phyloP scores from a whole-genome alignment of 2,113 vertebrate species.

The Alosa alosa region DNA sequence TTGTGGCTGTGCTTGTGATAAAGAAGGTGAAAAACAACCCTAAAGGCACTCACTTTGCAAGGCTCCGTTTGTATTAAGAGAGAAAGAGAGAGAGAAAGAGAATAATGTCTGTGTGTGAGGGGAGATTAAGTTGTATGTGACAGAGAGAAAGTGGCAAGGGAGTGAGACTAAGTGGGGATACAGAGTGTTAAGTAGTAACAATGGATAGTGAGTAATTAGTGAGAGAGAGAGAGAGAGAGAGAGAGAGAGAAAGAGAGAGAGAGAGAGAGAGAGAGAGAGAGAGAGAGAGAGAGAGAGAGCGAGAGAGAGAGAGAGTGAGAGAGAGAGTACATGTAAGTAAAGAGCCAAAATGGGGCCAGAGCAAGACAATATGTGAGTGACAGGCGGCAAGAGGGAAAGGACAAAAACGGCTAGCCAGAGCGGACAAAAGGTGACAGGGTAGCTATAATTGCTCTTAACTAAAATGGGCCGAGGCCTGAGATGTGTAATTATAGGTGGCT shows the following conservation, averaged over 20 bases:
- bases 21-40: not conserved
- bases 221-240: not conserved
- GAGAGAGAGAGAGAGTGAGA: not conserved
- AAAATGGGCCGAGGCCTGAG: slow-evolving; percentile 31
- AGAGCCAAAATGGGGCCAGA: not conserved
- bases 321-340: not conserved
- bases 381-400: not conserved
- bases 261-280: not conserved
- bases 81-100: not conserved
- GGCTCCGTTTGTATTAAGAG: not conserved
- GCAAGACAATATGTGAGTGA: not conserved
- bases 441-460: slow-evolving; percentile 35
- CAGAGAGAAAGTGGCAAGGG: not conserved
- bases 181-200: not conserved
- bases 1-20: not conserved
- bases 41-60: not conserved
- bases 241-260: not conserved
- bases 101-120: not conserved
- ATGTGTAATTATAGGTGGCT: slow-evolving; percentile 41
- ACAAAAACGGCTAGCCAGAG: not conserved
- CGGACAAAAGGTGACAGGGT: slow-evolving; percentile 32
- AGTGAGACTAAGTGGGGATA: not conserved
- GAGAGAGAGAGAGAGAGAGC: not conserved
- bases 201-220: not conserved
- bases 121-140: not conserved